Evolutionary conservation across 2,888 invertebrate species (phyloP).

Genomic region (Scaptomyza flava): DNA sequence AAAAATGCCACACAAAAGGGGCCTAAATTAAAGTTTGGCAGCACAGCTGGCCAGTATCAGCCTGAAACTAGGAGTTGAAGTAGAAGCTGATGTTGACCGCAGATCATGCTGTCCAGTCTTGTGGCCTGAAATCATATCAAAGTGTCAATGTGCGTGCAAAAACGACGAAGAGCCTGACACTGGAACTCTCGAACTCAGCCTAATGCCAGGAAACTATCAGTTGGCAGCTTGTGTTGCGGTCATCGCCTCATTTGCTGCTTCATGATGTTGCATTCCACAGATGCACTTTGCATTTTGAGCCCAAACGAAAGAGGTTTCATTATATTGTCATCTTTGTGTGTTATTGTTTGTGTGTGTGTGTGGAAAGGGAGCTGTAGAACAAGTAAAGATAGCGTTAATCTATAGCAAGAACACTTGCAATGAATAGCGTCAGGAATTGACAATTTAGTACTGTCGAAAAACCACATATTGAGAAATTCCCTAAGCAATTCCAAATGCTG

Average conservation of each 20-base stretch:
- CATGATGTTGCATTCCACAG: slow-evolving; percentile 40
- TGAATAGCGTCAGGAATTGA: slow-evolving; percentile 10
- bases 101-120: slow-evolving; percentile 46
- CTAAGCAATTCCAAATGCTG: neutral
- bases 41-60: slow-evolving; percentile 29
- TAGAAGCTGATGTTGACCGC: slow-evolving; percentile 28
- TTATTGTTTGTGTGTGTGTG: slow-evolving; percentile 2
- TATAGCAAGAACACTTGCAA: slow-evolving; percentile 23
- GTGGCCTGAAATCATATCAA: slow-evolving; percentile 59
- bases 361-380: neutral
- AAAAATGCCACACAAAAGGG: slow-evolving; percentile 66
- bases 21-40: slow-evolving; percentile 62
- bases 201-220: slow-evolving; percentile 45
- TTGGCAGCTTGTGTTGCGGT: slow-evolving; percentile 48
- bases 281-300: slow-evolving; percentile 54
- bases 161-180: neutral
- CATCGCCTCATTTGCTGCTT: slow-evolving; percentile 23
- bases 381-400: slow-evolving; percentile 40
- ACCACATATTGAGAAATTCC: slow-evolving; percentile 10
- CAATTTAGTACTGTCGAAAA: slow-evolving; percentile 2
- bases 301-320: slow-evolving; percentile 22
- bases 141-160: slow-evolving; percentile 63
- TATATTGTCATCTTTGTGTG: slow-evolving; percentile 37
- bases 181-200: neutral
- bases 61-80: neutral